Conservation (phyloP, 2,797 vertebrate species). For the Melanogrammus aeglefinus region DNA sequence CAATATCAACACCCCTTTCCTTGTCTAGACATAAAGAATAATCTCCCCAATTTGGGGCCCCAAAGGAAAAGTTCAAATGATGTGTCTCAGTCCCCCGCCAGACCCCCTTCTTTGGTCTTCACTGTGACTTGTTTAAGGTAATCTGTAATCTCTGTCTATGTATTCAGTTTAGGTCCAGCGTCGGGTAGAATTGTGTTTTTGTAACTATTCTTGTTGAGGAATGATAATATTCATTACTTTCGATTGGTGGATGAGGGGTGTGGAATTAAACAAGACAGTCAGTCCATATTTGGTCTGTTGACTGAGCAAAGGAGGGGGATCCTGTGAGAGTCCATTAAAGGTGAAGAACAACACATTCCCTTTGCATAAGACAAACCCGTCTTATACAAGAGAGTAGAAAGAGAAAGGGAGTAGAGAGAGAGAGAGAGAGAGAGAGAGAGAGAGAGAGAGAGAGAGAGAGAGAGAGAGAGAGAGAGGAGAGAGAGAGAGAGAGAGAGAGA, state of each 20-base stretch:
- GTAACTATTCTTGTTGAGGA: slow-evolving; percentile 21
- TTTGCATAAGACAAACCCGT: background rate
- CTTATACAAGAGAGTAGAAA: background rate
- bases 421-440: background rate
- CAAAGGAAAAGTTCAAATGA: slow-evolving; percentile 41
- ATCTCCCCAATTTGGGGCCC: slow-evolving; percentile 58
- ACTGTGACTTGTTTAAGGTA: slow-evolving; percentile 53
- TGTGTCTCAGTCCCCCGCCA: slow-evolving; percentile 24
- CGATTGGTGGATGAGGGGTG: background rate
- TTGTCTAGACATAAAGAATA: slow-evolving; percentile 56
- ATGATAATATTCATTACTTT: slow-evolving; percentile 26
- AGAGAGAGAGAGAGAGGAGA: background rate
- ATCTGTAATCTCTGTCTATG: slow-evolving; percentile 41
- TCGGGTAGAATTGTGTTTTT: slow-evolving; percentile 35
- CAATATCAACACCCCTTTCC: slow-evolving; percentile 25
- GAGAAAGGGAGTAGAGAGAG: background rate
- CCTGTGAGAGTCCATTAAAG: background rate
- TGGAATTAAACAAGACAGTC: background rate
- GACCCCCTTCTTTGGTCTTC: slow-evolving; percentile 22
- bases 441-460: too few relatives aligned
- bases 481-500: too few relatives aligned
- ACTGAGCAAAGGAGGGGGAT: background rate
- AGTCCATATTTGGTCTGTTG: slow-evolving; percentile 4
- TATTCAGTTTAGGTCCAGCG: slow-evolving; percentile 46
- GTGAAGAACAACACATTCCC: background rate